Evolutionary conservation across 1,140 invertebrate species (phyloP).

Genomic region (Archivesica marissinica): DNA sequence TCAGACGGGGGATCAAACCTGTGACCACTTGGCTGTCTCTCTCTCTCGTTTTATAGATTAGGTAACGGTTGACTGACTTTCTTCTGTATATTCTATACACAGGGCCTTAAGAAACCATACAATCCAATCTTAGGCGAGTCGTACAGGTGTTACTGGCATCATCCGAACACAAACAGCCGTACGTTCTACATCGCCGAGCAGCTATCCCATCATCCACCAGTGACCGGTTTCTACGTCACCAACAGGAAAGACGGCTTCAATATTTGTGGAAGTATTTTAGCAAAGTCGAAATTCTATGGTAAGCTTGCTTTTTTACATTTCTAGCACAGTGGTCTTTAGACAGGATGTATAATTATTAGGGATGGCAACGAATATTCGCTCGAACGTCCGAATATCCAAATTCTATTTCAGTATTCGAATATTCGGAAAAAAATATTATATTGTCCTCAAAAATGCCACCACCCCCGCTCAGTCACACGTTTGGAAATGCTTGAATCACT

Average conservation of each 20-base stretch:
- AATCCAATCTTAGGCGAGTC: constrained; percentile 97
- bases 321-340: no score
- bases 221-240: constrained; percentile 97
- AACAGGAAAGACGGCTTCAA: constrained; percentile 97
- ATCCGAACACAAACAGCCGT: constrained; percentile 90
- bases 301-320: constrained; percentile 71
- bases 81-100: neutral
- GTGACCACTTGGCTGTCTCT: neutral
- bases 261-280: constrained; percentile 94
- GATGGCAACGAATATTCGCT: no score
- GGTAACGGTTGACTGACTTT: neutral
- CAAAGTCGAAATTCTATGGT: constrained; percentile 96
- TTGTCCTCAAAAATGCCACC: no score
- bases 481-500: no score
- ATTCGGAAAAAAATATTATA: no score
- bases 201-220: constrained; percentile 97
- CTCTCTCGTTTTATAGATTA: neutral
- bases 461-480: no score
- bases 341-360: no score
- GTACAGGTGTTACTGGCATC: constrained; percentile 95
- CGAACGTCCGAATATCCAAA: no score
- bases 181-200: constrained; percentile 98
- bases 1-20: no score
- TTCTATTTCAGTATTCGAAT: no score
- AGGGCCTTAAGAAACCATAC: constrained; percentile 96